Evolutionary conservation across 1,140 invertebrate genomes (phyloP).

Genomic region (Tenebrio molitor): DNA sequence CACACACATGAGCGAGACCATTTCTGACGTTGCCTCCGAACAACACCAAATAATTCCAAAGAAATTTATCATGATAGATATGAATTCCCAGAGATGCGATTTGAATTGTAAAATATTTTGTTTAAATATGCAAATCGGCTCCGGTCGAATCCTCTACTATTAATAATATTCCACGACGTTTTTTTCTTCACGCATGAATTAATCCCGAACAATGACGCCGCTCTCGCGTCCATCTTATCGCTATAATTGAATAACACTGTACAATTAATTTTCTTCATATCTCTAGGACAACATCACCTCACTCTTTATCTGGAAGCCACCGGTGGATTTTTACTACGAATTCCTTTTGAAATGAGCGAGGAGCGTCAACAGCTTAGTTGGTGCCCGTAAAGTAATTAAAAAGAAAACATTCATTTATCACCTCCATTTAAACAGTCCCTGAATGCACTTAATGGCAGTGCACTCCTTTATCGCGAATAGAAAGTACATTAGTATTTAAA

Average conservation of each 20-base stretch:
- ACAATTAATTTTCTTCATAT: constrained; percentile 30
- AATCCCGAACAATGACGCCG: not conserved
- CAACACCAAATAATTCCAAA: not conserved
- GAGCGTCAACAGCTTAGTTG: not conserved
- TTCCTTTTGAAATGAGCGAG: no score
- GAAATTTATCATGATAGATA: constrained; percentile 26
- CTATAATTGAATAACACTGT: constrained; percentile 26
- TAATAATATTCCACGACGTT: constrained; percentile 5
- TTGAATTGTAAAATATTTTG: constrained; percentile 38
- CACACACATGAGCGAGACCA: constrained; percentile 40
- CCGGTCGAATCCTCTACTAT: not conserved
- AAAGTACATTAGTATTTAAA: constrained; percentile 55
- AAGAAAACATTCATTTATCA: constrained; percentile 51
- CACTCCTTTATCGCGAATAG: constrained; percentile 52
- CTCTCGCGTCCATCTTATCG: constrained; percentile 9
- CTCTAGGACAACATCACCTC: not conserved
- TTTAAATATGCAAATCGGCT: constrained; percentile 12
- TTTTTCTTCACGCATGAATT: constrained; percentile 20
- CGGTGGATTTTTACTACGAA: no score
- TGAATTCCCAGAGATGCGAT: not conserved
- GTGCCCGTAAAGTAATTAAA: constrained; percentile 48
- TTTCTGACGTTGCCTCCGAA: constrained; percentile 14
- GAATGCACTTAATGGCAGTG: constrained; percentile 50
- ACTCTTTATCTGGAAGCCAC: not conserved
- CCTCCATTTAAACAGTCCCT: constrained; percentile 49